A percentile compares a stretch with the other conserved stretches of the same genome.
Conservation (phyloP, 2,113 vertebrate genomes). For the Leucopsar rothschildi region DNA sequence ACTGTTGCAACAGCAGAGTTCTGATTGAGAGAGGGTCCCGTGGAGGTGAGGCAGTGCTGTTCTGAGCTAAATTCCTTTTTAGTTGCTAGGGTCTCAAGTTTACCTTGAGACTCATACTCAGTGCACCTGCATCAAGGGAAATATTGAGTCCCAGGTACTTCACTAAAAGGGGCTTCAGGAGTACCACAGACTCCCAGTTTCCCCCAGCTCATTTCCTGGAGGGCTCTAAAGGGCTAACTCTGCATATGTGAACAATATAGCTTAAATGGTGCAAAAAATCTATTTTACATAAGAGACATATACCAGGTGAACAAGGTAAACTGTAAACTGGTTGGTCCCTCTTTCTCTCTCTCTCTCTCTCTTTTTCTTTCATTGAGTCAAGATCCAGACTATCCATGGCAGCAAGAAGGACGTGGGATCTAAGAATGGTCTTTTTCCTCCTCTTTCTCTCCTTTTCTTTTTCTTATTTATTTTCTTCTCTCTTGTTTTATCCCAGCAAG, state of each 20-base stretch:
- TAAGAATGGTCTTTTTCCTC: background rate
- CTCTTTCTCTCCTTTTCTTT: background rate
- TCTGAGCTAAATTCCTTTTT: background rate
- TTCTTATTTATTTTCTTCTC: background rate
- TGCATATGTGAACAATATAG: background rate
- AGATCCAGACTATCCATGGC: background rate
- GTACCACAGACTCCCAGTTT: background rate
- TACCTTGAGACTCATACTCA: background rate
- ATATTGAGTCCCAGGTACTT: rapidly evolving
- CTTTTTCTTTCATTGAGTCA: background rate
- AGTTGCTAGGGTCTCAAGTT: background rate
- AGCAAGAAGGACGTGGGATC: background rate
- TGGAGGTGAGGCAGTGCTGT: background rate
- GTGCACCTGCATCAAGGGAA: background rate
- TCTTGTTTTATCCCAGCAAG: background rate
- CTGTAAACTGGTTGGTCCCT: background rate
- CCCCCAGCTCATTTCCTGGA: rapidly evolving
- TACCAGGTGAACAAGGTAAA: background rate
- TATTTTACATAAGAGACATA: background rate
- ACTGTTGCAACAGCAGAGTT: background rate
- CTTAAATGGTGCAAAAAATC: background rate
- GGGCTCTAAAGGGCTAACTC: background rate
- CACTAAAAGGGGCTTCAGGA: background rate
- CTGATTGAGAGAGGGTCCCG: rapidly evolving
- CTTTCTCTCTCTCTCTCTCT: background rate